Evolutionary conservation across 2,113 vertebrate species (phyloP).

Genomic region (Tamias sibiricus): DNA sequence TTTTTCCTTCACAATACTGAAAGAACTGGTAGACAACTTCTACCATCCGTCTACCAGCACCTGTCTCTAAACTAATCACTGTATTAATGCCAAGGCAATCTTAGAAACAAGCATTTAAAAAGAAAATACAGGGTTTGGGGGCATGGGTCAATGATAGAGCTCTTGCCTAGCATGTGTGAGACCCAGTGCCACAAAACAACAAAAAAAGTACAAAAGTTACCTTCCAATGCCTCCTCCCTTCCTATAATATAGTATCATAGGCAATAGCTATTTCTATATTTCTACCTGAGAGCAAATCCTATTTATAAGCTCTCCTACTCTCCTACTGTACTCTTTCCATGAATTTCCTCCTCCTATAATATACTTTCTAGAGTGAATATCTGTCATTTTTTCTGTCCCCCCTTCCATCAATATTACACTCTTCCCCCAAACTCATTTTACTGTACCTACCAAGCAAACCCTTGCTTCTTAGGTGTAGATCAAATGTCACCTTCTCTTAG

Average conservation of each 20-base stretch:
- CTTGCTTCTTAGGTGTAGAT: background rate
- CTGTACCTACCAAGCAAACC: background rate
- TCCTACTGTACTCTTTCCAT: background rate
- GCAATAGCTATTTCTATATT: background rate
- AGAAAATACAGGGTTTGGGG: background rate
- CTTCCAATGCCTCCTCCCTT: background rate
- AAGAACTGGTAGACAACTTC: background rate
- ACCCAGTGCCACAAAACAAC: too few species aligned
- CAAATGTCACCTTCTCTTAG: background rate
- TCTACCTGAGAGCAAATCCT: background rate
- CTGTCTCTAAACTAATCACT: background rate
- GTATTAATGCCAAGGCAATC: background rate
- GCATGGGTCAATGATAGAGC: too few species aligned
- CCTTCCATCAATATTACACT: fast-evolving
- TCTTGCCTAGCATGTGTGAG: too few species aligned
- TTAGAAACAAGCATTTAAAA: background rate
- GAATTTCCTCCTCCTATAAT: background rate
- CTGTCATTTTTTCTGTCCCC: too few species aligned
- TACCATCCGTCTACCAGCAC: fast-evolving
- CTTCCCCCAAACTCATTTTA: background rate
- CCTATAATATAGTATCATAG: fast-evolving
- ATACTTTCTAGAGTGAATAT: background rate
- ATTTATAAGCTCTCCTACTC: background rate
- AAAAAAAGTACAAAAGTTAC: background rate
- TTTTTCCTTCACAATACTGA: background rate